Percentiles rank a stretch among this genome's conserved stretches.
Evolutionary conservation across 2,888 invertebrate species (phyloP).

Genomic region (Drosophila eohydei): DNA sequence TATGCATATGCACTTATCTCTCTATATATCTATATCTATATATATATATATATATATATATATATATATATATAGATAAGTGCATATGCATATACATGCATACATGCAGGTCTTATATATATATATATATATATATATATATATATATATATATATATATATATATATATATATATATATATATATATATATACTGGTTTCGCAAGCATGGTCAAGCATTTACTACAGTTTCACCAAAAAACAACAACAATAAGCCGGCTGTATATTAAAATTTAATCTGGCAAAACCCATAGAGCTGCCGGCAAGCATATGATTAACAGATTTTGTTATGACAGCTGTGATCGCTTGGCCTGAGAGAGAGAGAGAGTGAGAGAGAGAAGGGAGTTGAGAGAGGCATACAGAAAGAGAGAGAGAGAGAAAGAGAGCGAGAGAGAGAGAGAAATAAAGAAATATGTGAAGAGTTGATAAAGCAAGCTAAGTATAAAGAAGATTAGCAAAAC

Average conservation of each 20-base stretch:
- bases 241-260: not conserved
- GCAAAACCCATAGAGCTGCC: conserved; percentile 25
- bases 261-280: conserved; percentile 8
- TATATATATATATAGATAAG: not conserved
- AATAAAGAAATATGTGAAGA: not conserved
- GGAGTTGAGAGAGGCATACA: not conserved
- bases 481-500: conserved; percentile 5
- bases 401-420: not conserved
- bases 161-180: not conserved
- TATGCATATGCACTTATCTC: not conserved
- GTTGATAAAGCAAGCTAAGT: conserved; percentile 9
- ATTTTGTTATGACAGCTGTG: conserved; percentile 5
- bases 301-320: conserved; percentile 38
- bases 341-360: not conserved
- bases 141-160: not conserved
- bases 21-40: too few species aligned
- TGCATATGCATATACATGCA: too few species aligned
- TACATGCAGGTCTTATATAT: too few species aligned
- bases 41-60: not conserved
- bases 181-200: conserved; percentile 11
- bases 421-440: not conserved
- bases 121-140: not conserved
- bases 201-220: not conserved
- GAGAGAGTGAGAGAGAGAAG: not conserved
- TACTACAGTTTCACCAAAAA: not conserved